A percentile compares a stretch with the other conserved stretches of the same genome.
phyloP scores from a whole-genome alignment of 1,140 invertebrate genomes.

The Thrips palmi region DNA sequence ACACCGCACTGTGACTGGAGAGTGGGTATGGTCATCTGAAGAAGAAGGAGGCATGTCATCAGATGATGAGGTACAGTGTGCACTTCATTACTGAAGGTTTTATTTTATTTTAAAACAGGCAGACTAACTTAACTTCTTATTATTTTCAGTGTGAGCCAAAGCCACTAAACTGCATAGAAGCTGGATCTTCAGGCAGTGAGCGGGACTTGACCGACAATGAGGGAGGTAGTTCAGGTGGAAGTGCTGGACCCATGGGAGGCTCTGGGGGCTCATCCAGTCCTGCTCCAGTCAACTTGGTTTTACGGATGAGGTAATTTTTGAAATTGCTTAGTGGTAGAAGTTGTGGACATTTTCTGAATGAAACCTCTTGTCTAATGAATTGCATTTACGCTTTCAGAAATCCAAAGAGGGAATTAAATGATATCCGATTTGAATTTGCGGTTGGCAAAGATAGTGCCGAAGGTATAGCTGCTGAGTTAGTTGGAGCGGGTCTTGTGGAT shows the following conservation, averaged over 20 bases:
- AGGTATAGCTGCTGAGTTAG: constrained; percentile 84
- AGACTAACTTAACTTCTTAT: constrained; percentile 8
- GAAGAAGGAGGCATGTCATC: constrained; percentile 35
- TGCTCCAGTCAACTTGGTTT: constrained; percentile 50
- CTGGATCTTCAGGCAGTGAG: constrained; percentile 33
- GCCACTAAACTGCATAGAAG: constrained; percentile 31
- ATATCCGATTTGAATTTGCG: constrained; percentile 92
- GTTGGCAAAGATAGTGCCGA: constrained; percentile 82
- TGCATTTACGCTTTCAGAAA: constrained; percentile 37
- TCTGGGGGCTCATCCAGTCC: constrained; percentile 2
- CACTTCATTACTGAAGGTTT: background rate
- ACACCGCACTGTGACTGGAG: constrained; percentile 86
- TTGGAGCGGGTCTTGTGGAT: constrained; percentile 86
- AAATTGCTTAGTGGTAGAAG: background rate
- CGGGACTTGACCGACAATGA: constrained; percentile 21
- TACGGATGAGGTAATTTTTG: constrained; percentile 47
- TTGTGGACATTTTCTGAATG: constrained; percentile 6
- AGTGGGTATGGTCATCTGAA: constrained; percentile 96
- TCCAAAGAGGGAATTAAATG: constrained; percentile 78
- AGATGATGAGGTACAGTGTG: constrained; percentile 20
- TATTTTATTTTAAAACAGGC: background rate
- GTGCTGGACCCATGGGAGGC: too few species aligned
- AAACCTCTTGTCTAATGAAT: background rate
- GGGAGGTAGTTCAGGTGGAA: constrained; percentile 23
- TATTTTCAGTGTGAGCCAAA: constrained; percentile 21